These are phyloP conservation scores for Coenonympha arcania DNA, from an alignment of 2,888 invertebrate species.

Conservation along the genomic window DNA sequence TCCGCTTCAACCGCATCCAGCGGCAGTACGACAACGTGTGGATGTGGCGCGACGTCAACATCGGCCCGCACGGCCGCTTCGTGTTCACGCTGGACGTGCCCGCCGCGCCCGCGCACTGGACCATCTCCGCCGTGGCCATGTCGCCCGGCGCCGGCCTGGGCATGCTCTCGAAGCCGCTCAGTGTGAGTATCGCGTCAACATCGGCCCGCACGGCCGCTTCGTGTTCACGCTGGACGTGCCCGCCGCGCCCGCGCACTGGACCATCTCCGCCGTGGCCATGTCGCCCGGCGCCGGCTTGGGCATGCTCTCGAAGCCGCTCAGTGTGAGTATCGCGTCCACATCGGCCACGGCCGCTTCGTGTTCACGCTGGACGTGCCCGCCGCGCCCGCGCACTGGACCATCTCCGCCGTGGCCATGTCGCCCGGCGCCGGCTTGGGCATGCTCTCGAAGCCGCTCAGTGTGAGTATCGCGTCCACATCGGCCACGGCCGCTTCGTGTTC, in stretches of 20 bases:
- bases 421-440: constrained; percentile 90
- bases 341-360: constrained; percentile 90
- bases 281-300: constrained; percentile 90
- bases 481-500: constrained; percentile 90
- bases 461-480: constrained; percentile 81
- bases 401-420: constrained; percentile 93
- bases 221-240: constrained; percentile 78
- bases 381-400: constrained; percentile 90
- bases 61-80: constrained; percentile 90
- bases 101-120: constrained; percentile 87
- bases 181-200: constrained; percentile 78
- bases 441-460: constrained; percentile 59
- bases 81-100: constrained; percentile 78
- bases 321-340: constrained; percentile 78
- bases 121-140: constrained; percentile 93
- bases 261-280: constrained; percentile 93
- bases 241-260: constrained; percentile 87
- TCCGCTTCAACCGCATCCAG: constrained; percentile 89
- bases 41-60: constrained; percentile 95
- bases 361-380: constrained; percentile 73
- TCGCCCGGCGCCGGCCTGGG: constrained; percentile 90
- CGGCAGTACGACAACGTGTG: constrained; percentile 95
- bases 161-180: constrained; percentile 74
- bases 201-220: constrained; percentile 90
- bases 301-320: constrained; percentile 74